phyloP scores from a whole-genome alignment of 2,113 vertebrate species.

The Oenanthe melanoleuca region DNA sequence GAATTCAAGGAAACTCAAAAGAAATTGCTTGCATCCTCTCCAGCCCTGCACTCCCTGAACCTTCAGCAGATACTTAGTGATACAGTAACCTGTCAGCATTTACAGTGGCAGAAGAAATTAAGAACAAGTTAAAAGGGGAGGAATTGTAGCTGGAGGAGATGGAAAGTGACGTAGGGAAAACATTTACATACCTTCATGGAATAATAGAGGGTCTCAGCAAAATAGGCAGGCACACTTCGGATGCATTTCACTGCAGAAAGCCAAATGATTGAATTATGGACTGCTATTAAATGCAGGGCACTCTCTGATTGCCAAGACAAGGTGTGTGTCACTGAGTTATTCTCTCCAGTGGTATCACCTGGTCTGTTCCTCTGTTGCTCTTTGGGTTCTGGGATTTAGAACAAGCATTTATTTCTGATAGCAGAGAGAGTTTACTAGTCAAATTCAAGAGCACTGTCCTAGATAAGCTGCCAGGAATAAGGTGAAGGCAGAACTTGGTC shows the following conservation, averaged over 20 bases:
- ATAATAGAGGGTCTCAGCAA: constrained; percentile 85
- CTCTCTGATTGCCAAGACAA: background rate
- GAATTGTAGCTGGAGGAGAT: background rate
- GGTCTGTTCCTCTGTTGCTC: background rate
- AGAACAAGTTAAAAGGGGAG: background rate
- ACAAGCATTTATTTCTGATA: background rate
- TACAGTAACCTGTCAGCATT: background rate
- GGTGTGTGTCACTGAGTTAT: background rate
- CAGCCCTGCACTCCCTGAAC: background rate
- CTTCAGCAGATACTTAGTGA: background rate
- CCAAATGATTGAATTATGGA: background rate
- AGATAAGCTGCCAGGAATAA: background rate
- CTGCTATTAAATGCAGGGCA: background rate
- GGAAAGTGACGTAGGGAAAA: rapidly evolving
- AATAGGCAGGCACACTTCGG: constrained; percentile 86
- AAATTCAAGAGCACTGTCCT: background rate
- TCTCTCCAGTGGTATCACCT: background rate
- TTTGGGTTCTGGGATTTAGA: background rate
- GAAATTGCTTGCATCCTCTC: background rate
- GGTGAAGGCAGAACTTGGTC: background rate
- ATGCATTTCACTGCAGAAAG: constrained; percentile 85
- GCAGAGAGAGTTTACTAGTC: background rate
- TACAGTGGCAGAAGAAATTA: background rate
- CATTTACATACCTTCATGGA: constrained; percentile 86
- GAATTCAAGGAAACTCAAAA: background rate